Conservation (phyloP, 2,113 vertebrate genomes). For the Varanus komodoensis region DNA sequence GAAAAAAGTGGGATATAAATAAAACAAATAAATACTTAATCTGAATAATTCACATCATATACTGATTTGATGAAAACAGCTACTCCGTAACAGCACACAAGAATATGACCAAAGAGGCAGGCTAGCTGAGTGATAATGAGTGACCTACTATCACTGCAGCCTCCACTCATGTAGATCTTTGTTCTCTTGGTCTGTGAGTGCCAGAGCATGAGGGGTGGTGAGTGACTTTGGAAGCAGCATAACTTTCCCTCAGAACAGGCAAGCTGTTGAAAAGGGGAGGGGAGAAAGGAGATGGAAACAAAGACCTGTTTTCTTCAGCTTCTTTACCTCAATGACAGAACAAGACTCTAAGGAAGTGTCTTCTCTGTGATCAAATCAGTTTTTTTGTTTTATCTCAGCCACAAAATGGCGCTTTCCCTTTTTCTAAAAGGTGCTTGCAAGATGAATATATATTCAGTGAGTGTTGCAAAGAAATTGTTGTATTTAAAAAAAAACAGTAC, state of each 20-base stretch:
- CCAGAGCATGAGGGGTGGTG: neutral
- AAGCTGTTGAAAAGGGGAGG: neutral
- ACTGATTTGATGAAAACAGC: neutral
- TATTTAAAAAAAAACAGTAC: neutral
- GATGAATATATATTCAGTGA: neutral
- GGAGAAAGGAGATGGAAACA: neutral
- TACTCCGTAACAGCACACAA: neutral
- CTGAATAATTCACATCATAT: neutral
- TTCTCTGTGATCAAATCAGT: neutral
- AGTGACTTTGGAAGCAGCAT: fast-evolving
- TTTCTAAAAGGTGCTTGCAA: neutral
- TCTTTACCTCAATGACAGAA: neutral
- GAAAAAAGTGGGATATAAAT: too few relatives aligned
- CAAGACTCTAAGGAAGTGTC: neutral
- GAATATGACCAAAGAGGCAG: neutral
- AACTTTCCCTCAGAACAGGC: conserved; percentile 5
- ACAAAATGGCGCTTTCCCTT: too few relatives aligned
- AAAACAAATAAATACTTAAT: neutral
- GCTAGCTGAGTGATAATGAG: neutral
- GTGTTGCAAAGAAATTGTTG: neutral
- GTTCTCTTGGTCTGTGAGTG: neutral
- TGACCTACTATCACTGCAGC: neutral
- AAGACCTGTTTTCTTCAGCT: neutral
- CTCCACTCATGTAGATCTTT: neutral
- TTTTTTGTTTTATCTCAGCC: neutral